Evolutionary conservation across 2,888 invertebrate genomes (phyloP), one percentile per base, ranked within the genome.

Genomic region (Caenorhabditis sinica): DNA sequence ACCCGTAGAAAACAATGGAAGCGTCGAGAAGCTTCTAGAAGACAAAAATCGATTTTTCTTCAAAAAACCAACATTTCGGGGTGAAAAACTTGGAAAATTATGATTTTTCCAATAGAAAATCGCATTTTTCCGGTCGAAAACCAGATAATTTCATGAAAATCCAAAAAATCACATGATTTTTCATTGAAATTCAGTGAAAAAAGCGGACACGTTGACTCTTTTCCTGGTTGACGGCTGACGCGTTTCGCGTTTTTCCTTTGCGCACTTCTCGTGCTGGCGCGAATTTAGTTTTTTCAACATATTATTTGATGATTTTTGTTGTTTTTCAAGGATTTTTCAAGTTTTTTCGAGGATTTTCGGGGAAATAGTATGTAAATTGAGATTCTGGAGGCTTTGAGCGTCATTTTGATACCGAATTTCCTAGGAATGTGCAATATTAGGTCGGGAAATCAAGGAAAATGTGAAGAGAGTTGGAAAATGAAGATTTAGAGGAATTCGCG

Each of bases 261-360:
- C 75, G 75, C 66, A 8, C 33, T 75, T 75, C 75, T 58, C 56
- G 75, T 75, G 66, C 45, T 4, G 17, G 75, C 56, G 56, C 56
- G 25, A 40, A 65, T 40, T 13, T 74, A 23, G 5, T 30, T 53
- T 53, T 56, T 68, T 68, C 15, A 15, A 56, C 5, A n/a, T 30
- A 25, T 53, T 53, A 23, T 53, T 53, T 25, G n/a, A 20, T 13
- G 53, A 17, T 23, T 53, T 53, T 53, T n/a, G 9, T n/a, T 11
- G 3, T 56, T 56, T 56, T 56, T 56, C 13, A 25, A 0, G 25
- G 25, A 13, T 15, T 56, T 56, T 30, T 56, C 13, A 1, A 2
- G 13, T 15, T 56, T 56, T 56, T 56, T 56, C 17, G 23, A 1
- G 25, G 13, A 28, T 56, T 56, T 56, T 25, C 28, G 13, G 4